Percentiles rank a stretch among this genome's conserved stretches.
These are phyloP conservation scores for Bimastos eiseni DNA, from an alignment of 2,888 invertebrate species.

Conservation along the genomic window DNA sequence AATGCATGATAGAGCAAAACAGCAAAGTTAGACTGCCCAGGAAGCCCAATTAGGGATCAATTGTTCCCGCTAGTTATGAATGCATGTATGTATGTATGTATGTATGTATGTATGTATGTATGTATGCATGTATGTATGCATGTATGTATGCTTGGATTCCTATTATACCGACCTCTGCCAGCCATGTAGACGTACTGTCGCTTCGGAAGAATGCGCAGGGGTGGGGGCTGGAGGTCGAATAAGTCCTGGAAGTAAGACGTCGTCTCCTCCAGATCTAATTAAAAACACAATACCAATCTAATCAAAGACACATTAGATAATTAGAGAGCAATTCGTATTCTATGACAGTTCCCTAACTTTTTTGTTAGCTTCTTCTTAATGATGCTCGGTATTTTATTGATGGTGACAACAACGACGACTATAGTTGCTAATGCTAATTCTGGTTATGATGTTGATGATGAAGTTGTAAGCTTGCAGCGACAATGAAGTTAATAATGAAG, in stretches of 20 bases:
- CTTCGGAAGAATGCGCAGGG: background rate
- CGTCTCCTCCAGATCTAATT: background rate
- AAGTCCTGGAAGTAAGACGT: background rate
- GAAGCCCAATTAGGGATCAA: too few species aligned
- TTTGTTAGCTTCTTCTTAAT: too few species aligned
- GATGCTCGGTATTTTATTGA: too few species aligned
- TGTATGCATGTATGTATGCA: background rate
- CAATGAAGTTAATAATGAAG: background rate
- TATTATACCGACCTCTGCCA: background rate
- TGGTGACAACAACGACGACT: too few species aligned
- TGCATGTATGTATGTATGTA: background rate
- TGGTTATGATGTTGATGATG: background rate
- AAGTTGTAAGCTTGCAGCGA: background rate
- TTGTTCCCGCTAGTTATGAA: too few species aligned
- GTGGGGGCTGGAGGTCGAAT: background rate
- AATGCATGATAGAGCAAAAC: too few species aligned
- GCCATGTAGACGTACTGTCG: constrained; percentile 24
- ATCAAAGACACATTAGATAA: too few species aligned
- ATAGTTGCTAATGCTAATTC: too few species aligned
- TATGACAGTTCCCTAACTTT: too few species aligned
- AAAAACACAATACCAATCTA: background rate
- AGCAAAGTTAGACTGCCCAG: too few species aligned
- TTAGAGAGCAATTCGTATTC: too few species aligned
- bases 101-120: background rate
- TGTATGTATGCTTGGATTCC: background rate